Percentiles rank a stretch among this genome's conserved stretches.
These are phyloP conservation scores for Uria aalge DNA, from an alignment of 2,113 vertebrate species.

Conservation along the genomic window DNA sequence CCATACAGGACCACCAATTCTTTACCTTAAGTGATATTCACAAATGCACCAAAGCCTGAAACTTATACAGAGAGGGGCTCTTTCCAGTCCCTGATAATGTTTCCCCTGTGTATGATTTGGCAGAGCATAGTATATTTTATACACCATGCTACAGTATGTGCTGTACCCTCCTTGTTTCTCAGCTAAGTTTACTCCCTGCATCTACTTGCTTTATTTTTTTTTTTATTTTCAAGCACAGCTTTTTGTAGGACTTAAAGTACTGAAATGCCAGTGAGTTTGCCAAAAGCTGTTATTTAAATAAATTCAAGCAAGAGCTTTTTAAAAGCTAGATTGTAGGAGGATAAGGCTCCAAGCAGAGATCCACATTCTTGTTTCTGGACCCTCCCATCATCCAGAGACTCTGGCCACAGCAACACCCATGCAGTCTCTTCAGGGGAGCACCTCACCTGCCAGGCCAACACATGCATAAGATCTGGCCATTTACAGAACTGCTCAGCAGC, in stretches of 20 bases:
- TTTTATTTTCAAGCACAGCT: background rate
- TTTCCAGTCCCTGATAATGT: background rate
- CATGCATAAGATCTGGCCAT: background rate
- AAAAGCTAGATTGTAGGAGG: background rate
- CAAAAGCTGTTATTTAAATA: slow-evolving; percentile 8
- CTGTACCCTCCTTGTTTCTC: background rate
- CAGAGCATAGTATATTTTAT: background rate
- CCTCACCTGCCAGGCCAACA: background rate
- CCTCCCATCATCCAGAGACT: background rate
- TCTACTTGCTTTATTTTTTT: slow-evolving; percentile 6
- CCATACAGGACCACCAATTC: background rate
- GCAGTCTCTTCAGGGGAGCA: background rate
- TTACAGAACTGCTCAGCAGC: background rate
- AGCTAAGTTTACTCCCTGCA: background rate
- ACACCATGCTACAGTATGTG: background rate
- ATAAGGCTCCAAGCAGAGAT: background rate
- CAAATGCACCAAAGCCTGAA: background rate
- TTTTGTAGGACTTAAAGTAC: slow-evolving; percentile 5
- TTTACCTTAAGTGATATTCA: background rate
- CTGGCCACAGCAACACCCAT: background rate
- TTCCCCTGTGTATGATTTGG: background rate
- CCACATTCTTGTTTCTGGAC: background rate
- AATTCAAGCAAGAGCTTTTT: background rate
- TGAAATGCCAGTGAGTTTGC: background rate
- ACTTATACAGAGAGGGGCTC: background rate